Conservation (phyloP, 2,888 invertebrate species). For the Hirtodrosophila trivittata region DNA sequence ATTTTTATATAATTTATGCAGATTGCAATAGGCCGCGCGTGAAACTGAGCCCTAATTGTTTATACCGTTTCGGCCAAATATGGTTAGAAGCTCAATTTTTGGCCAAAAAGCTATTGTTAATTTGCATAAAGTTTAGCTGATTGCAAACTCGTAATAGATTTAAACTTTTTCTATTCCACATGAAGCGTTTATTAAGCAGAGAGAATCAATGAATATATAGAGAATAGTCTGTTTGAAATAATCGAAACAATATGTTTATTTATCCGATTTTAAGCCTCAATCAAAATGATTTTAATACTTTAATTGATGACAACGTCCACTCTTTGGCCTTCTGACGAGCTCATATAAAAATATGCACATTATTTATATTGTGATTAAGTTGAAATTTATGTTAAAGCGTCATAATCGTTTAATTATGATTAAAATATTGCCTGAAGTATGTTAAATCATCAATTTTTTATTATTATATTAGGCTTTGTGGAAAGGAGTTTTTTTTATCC, state of each 20-base stretch:
- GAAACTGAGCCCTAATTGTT: conserved; percentile 27
- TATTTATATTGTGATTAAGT: conserved; percentile 38
- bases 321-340: no score
- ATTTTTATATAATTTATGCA: conserved; percentile 43
- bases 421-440: conserved; percentile 5
- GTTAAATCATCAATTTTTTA: conserved; percentile 4
- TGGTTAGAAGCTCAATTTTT: conserved; percentile 21
- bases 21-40: conserved; percentile 31
- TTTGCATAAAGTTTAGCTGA: conserved; percentile 23
- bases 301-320: conserved; percentile 6
- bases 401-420: conserved; percentile 33
- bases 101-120: conserved; percentile 10
- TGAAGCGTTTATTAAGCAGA: no score
- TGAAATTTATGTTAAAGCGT: conserved; percentile 34
- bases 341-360: no score
- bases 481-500: background rate
- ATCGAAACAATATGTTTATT: background rate
- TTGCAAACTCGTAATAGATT: conserved; percentile 9
- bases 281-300: conserved; percentile 19
- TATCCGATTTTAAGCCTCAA: conserved; percentile 10
- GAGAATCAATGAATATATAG: no score
- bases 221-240: no score
- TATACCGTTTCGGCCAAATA: conserved; percentile 4
- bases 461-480: background rate
- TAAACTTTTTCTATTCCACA: no score